A percentile compares a stretch with the other conserved stretches of the same genome.
These are phyloP conservation scores for Bos taurus DNA, from an alignment of 2,113 vertebrate species.

Conservation along the genomic window ARS-UCD2.0 NC_037350.1:2623501-2624000, in stretches of 20 bases:
- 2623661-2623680: not conserved
- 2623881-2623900: not conserved
- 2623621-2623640: not conserved
- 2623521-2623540: not conserved
- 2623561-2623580: fast-evolving
- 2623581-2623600: not conserved
- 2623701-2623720: not conserved
- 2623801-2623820: not conserved
- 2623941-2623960: not conserved
- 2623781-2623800: slow-evolving; percentile 19
- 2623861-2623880: not conserved
- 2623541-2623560: not conserved
- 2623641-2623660: not conserved
- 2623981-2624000: not conserved
- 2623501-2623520: not conserved
- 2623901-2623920: not conserved
- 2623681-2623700: not conserved
- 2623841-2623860: slow-evolving; percentile 23
- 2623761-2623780: not conserved
- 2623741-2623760: slow-evolving; percentile 2
- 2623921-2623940: not conserved
- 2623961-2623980: not conserved
- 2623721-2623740: not conserved
- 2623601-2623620: not conserved
- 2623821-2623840: not conserved